phyloP scores from a whole-genome alignment of 2,797 vertebrate species.

The Anguilla obscura region DNA sequence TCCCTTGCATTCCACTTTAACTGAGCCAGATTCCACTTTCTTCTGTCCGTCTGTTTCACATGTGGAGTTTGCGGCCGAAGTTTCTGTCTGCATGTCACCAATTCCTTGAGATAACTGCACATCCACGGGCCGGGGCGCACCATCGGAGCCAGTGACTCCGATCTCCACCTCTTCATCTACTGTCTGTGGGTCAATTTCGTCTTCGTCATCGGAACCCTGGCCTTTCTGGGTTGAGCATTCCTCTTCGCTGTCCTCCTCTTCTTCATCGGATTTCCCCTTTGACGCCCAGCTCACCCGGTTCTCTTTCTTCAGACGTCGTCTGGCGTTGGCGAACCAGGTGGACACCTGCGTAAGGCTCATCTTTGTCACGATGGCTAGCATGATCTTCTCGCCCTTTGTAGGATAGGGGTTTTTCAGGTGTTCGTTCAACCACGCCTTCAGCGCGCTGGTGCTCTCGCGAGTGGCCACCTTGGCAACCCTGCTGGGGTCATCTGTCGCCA shows the following conservation, averaged over 20 bases:
- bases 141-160: constrained; percentile 38
- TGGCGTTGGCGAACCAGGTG: constrained; percentile 81
- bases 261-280: constrained; percentile 75
- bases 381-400: constrained; percentile 82
- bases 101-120: constrained; percentile 50
- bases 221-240: constrained; percentile 59
- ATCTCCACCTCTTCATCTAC: constrained; percentile 45
- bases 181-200: constrained; percentile 49
- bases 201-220: constrained; percentile 54
- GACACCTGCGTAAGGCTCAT: constrained; percentile 84
- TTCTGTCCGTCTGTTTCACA: constrained; percentile 42
- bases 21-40: constrained; percentile 42
- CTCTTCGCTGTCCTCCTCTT: constrained; percentile 69
- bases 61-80: neutral
- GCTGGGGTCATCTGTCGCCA: constrained; percentile 65
- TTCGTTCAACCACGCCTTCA: constrained; percentile 81
- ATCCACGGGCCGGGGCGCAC: constrained; percentile 39
- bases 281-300: constrained; percentile 78
- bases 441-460: constrained; percentile 76
- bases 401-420: constrained; percentile 82
- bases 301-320: constrained; percentile 80
- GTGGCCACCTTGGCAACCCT: constrained; percentile 75
- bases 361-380: constrained; percentile 82
- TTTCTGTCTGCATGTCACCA: constrained; percentile 29
- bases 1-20: constrained; percentile 64